phyloP scores from a whole-genome alignment of 2,888 invertebrate genomes.

The Harpalus rufipes region DNA sequence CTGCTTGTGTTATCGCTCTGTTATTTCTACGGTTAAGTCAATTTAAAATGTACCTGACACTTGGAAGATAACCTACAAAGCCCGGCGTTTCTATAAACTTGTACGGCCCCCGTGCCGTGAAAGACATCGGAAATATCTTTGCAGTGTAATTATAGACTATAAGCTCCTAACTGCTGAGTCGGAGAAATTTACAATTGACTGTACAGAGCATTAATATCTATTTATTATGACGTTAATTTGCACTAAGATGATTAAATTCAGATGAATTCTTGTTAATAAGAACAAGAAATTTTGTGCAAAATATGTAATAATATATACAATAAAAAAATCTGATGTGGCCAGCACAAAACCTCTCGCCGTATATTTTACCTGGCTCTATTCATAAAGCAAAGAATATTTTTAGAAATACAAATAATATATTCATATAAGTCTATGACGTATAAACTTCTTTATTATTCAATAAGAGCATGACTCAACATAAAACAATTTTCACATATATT shows the following conservation, averaged over 20 bases:
- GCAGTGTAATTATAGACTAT: constrained; percentile 27
- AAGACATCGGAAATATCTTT: constrained; percentile 40
- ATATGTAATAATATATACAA: too few relatives aligned
- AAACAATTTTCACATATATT: too few relatives aligned
- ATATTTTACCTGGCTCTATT: too few relatives aligned
- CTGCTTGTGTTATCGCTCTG: constrained; percentile 1
- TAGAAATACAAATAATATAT: too few relatives aligned
- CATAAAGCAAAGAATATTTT: too few relatives aligned
- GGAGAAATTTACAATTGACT: neutral
- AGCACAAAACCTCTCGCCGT: too few relatives aligned
- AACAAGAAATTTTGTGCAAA: too few relatives aligned
- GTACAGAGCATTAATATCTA: neutral
- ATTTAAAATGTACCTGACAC: constrained; percentile 25
- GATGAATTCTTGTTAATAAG: neutral
- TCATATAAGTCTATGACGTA: too few relatives aligned
- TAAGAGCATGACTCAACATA: too few relatives aligned
- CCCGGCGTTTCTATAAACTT: constrained; percentile 39
- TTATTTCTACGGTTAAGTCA: constrained; percentile 47
- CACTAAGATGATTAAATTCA: constrained; percentile 15
- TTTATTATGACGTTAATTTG: neutral
- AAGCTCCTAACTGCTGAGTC: constrained; percentile 18
- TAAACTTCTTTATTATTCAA: too few relatives aligned
- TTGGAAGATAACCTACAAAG: constrained; percentile 43
- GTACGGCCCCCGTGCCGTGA: neutral
- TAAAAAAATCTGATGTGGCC: too few relatives aligned